These are phyloP conservation scores for Scelioninae gen. 2 DNA, from an alignment of 2,888 invertebrate species.

Conservation along the genomic window DNA sequence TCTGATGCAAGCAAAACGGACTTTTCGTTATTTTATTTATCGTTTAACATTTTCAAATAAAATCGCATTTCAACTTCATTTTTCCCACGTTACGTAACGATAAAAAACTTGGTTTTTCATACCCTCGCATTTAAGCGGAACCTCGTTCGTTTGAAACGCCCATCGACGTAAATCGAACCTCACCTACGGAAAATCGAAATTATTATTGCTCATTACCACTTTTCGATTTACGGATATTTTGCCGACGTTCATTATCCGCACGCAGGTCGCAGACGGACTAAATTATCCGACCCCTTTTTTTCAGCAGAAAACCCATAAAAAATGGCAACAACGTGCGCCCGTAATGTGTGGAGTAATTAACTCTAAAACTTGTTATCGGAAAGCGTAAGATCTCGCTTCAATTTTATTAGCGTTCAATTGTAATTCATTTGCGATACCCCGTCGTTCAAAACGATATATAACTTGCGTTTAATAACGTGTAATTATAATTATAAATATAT, in stretches of 20 bases:
- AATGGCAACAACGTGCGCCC: slow-evolving; percentile 23
- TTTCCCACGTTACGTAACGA: slow-evolving; percentile 14
- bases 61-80: slow-evolving; percentile 15
- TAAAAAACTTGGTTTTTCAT: slow-evolving; percentile 1
- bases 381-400: slow-evolving; percentile 30
- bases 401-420: slow-evolving; percentile 33
- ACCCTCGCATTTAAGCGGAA: background rate
- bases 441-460: slow-evolving; percentile 6
- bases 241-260: slow-evolving; percentile 51
- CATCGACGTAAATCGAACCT: slow-evolving; percentile 19
- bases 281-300: slow-evolving; percentile 50
- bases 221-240: slow-evolving; percentile 49
- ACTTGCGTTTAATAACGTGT: slow-evolving; percentile 5
- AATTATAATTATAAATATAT: no score
- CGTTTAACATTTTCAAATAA: slow-evolving; percentile 6
- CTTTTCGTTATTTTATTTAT: background rate
- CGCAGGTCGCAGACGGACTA: slow-evolving; percentile 43
- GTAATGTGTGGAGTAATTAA: slow-evolving; percentile 42
- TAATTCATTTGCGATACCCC: background rate
- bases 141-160: slow-evolving; percentile 4
- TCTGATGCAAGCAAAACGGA: background rate
- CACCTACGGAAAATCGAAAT: slow-evolving; percentile 43
- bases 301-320: slow-evolving; percentile 43
- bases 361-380: slow-evolving; percentile 41
- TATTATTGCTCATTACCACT: slow-evolving; percentile 48